Evolutionary conservation across 2,797 vertebrate species (phyloP), one percentile per base, ranked within the genome.

Genomic region (Scomberomorus guttatus): DNA sequence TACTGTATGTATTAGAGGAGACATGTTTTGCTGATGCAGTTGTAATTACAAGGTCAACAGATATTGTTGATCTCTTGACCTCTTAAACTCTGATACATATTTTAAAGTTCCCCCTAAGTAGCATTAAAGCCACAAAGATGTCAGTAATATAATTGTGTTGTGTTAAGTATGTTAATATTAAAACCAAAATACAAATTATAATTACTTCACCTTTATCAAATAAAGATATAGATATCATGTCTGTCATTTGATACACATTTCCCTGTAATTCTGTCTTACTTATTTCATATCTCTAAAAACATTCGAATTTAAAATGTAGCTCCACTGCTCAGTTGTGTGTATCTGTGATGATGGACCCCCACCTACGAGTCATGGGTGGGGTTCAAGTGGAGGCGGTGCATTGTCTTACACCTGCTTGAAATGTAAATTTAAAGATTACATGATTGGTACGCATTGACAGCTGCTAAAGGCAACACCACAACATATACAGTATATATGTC

Each of bases 1-100:
- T 7, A 50, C 46, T n/a, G 18, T 11, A 3, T 7, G 50, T 72
- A 39, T 66, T 14, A 2, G 5, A 15, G 7, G 24, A 55, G 55
- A 81, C 2, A 17, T 0, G 0, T 63, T 80, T 39, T 63, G 62
- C 51, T 59, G 60, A 51, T 63, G 55, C n/a, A 29, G 58, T 20
- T 62, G 27, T 11, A 75, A 29, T 79, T 62, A 57, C 7, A 7
- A 4, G 58, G 24, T 66, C 22, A 62, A 56, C 27, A 48, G 14
- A 44, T 42, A 55, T 22, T 39, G 18, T 17, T 9, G 20, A 18
- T 20, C 24, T 6, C 42, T 55, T 77, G 14, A 75, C 61, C 44
- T 71, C 32, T 52, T 75, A 10, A 72, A 74, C 44, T 70, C 17
- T 24, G 42, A n/a, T 20, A 17, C 7, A n/a, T 1, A 3, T 14